Conservation (phyloP, 2,797 vertebrate species). For the Taeniopygia guttata region DNA sequence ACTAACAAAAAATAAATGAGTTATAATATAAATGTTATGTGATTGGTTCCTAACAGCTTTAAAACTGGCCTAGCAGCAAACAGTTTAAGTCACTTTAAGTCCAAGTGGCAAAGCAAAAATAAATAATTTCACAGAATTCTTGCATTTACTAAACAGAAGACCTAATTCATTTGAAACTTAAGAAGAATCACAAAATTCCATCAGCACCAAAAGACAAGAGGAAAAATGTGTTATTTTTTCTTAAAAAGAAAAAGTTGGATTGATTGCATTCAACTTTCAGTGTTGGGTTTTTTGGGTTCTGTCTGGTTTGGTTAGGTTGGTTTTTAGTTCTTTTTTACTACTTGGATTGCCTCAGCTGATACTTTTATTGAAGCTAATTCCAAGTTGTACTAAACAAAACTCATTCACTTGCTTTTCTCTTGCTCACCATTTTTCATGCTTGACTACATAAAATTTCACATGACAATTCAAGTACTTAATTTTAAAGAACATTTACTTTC, state of each 20-base stretch:
- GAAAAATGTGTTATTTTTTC: slow-evolving; percentile 16
- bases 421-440: not conserved
- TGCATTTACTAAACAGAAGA: slow-evolving; percentile 22
- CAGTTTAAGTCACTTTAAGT: not conserved
- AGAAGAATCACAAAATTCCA: slow-evolving; percentile 58
- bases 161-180: slow-evolving; percentile 29
- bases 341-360: not conserved
- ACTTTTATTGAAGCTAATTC: not conserved
- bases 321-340: not conserved
- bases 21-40: not conserved
- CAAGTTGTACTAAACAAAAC: not conserved
- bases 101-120: slow-evolving; percentile 22
- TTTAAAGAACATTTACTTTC: not conserved
- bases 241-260: not conserved
- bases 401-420: not conserved
- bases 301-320: not conserved
- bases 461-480: not conserved
- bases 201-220: slow-evolving; percentile 12
- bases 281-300: not conserved
- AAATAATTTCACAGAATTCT: not conserved
- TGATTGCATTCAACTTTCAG: not conserved
- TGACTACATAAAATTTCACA: not conserved
- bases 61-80: not conserved
- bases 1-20: slow-evolving; percentile 76
- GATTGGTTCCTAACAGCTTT: slow-evolving; percentile 1